Conservation (phyloP, 2,888 invertebrate species). For the Mylabris sibirica region DNA sequence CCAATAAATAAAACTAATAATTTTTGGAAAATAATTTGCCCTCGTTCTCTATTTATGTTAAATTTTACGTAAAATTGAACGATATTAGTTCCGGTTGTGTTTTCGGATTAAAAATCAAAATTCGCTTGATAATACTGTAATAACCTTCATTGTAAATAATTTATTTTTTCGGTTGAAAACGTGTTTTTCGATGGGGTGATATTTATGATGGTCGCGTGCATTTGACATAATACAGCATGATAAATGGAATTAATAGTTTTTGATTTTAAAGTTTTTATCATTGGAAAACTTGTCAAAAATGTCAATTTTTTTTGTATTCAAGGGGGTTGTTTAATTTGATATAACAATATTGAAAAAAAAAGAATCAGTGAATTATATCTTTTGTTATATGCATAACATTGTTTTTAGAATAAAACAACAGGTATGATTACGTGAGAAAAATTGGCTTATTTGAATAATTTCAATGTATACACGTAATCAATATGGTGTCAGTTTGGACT, state of each 20-base stretch:
- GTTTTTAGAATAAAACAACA: background rate
- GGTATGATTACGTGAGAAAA: background rate
- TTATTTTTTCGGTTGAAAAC: background rate
- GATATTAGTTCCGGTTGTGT: no score
- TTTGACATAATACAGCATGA: slow-evolving; percentile 15
- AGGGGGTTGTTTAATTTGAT: background rate
- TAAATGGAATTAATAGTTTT: slow-evolving; percentile 19
- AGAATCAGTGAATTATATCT: no score
- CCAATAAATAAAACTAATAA: no score
- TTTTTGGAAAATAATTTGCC: no score
- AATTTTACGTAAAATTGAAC: no score
- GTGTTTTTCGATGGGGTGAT: background rate
- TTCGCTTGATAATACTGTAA: slow-evolving; percentile 3
- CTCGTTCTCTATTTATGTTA: no score
- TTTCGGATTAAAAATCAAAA: background rate
- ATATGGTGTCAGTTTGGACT: background rate
- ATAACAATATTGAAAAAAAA: background rate
- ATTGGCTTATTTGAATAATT: slow-evolving; percentile 28
- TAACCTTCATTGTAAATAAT: slow-evolving; percentile 23
- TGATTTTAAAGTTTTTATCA: slow-evolving; percentile 9
- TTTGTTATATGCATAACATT: no score
- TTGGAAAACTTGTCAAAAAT: slow-evolving; percentile 10
- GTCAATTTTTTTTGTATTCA: background rate
- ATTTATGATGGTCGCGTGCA: slow-evolving; percentile 15
- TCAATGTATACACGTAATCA: slow-evolving; percentile 28